These are phyloP conservation scores for Tethya wilhelma DNA, from an alignment of 37 sponge, comb jelly and placozoan genomes.

Conservation along the genomic window DNA sequence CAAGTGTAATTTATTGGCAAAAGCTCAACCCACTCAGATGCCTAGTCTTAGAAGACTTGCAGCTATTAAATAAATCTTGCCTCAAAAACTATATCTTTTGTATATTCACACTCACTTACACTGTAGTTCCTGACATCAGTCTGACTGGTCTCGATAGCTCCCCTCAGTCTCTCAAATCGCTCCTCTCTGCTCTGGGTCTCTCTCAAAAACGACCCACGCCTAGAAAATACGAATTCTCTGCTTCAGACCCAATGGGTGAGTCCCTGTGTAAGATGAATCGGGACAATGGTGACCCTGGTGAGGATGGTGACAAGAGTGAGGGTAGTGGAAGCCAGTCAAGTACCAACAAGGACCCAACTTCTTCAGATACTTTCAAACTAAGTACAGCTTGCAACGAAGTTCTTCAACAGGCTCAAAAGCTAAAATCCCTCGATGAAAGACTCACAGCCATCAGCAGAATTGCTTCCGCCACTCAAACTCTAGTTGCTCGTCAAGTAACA, in stretches of 20 bases:
- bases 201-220: slow-evolving; percentile 34
- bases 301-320: neutral
- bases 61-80: neutral
- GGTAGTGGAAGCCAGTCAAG: neutral
- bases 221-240: slow-evolving; percentile 12
- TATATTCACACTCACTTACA: neutral
- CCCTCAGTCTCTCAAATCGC: slow-evolving; percentile 21
- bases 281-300: neutral
- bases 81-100: too few species aligned
- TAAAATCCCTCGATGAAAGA: slow-evolving; percentile 31
- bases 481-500: slow-evolving; percentile 23
- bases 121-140: slow-evolving; percentile 46
- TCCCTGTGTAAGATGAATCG: neutral
- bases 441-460: slow-evolving; percentile 35
- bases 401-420: slow-evolving; percentile 34
- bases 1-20: too few species aligned
- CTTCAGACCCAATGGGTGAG: slow-evolving; percentile 50
- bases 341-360: too few species aligned
- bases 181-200: slow-evolving; percentile 67
- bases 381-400: slow-evolving; percentile 12
- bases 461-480: slow-evolving; percentile 26
- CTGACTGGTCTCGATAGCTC: slow-evolving; percentile 33
- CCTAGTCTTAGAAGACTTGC: too few species aligned
- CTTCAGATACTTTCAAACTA: neutral
- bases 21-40: too few species aligned